Base-by-base conservation (phyloP, 2,888 invertebrate species). In the Thumatha senex region DNA sequence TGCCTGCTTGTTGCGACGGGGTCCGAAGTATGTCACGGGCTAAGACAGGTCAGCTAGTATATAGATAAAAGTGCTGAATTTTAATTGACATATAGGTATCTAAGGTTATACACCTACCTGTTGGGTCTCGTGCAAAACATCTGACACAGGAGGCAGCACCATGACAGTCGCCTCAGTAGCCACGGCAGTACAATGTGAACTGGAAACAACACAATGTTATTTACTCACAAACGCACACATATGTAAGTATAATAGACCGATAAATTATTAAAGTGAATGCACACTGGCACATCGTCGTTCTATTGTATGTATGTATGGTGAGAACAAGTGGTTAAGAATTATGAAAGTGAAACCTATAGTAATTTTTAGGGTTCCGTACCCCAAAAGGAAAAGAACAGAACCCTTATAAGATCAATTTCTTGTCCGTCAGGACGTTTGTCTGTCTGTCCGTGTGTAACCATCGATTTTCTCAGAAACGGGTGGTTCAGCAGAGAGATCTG, bases 91-190 rank as follows among this genome's bases (percentile, higher is more conserved):
- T n/a, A n/a, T n/a, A n/a, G n/a, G n/a, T n/a, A n/a, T n/a, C n/a
- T n/a, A n/a, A n/a, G n/a, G n/a, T n/a, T n/a, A n/a, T n/a, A n/a
- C n/a, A 39, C 4, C 42, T 58, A 88, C 90, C 78, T 84, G 70
- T 75, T 86, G 73, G 4, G 85, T 68, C 61, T 89, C 87, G 44
- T 76, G 58, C 31, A 86, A 63, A 31, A 80, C 84, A 34, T 71
- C 67, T 7, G 67, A 61, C 29, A 79, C 64, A 48, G 85, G 82
- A 8, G 80, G 76, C 33, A 82, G 68, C 30, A 80, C 76, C 82
- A 80, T 76, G 46, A 54, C 57, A 24, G 59, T 56, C 31, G 63
- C 67, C 35, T 71, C 63, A 10, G 62, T 62, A 51, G 61, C 67
- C 82, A 80, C 80, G 34, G 34, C 58, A 5, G 18, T 24, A 43